Evolutionary conservation across 37 sponge, comb jelly and placozoan species (phyloP), one percentile per base, ranked within the genome.

Genomic region (Chondrosia reniformis): DNA sequence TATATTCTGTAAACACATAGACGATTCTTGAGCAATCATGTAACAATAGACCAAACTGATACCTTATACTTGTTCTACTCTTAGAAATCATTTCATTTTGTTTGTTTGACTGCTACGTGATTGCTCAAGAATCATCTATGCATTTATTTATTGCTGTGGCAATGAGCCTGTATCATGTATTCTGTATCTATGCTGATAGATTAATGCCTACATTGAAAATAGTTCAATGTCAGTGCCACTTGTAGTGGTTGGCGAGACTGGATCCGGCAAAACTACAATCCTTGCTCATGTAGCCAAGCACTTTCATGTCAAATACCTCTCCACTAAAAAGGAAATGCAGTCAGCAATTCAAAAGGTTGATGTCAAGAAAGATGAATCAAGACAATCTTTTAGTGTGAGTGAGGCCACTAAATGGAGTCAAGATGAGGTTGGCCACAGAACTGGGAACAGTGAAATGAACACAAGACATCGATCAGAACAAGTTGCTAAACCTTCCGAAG

Each of bases 251-350:
- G 84, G 84, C 4, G 77, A 83, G 28, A 24, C 33, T 2, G 84
- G 84, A 33, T 46, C 46, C 22, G 84, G 84, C 17, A 83, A 83
- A 49, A 63, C 84, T 28, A 63, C 84, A 3, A 45, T 83, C 8
- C 45, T 83, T 54, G 77, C 77, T 19, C 39, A 61, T 32, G 19
- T 80, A 13, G 66, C 57, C 3, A 30, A 45, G 66, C 17, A 33
- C 49, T 79, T 66, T 36, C 3, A 34, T 27, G 52, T 15, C 22
- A 79, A 45, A 37, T 54, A 79, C 36, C 40, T 28, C 30, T 45
- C 9, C 2, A 44, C 41, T 9, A 69, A 34, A 44, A 69, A 69
- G 22, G 44, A 36, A 17, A 41, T 42, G 43, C 72, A 69, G 72
- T 30, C 28, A 13, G 30, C 4, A 30, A 25, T 30, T 7, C 41